Base-by-base conservation (phyloP, 1,140 invertebrate genomes). In the Cyclargus thomasi region DNA sequence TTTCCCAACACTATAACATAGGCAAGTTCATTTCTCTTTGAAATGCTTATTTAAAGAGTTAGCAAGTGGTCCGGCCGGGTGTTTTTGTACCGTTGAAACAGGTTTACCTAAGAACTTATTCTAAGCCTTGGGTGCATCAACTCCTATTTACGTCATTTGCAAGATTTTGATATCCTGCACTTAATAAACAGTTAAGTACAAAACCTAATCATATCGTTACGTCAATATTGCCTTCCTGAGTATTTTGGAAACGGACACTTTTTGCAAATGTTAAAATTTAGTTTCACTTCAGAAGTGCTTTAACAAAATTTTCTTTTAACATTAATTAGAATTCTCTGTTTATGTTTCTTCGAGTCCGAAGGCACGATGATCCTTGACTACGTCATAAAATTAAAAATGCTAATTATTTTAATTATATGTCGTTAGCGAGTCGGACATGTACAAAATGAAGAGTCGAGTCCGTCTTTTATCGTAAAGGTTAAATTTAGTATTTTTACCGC, bases 41-140 rank as follows among this genome's bases (percentile, higher is more conserved):
- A 20, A 55, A 59, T 59, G 55, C 4, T 59, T 59, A 59, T 59
- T 59, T 59, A 59, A 59, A 59, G 55, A 59, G 55, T 59, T 59
- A 20, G 55, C 55, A 7, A 59, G 20, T 21, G 55, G 55, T 21
- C 55, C 18, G 14, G 55, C 18, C 18, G 17, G 20, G n/a, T 21
- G 55, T 59, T 59, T 59, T 59, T 59, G 55, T 59, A 59, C 55
- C 55, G 55, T 59, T 59, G 55, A 20, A 59, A 59, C 55, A 20
- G 55, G 55, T 59, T 59, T 59, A 59, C 55, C 21, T 59, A 18
- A 21, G 18, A 59, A 18, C 18, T 59, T 59, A 59, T 59, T 59
- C 55, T 59, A 59, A 21, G 55, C 20, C 17, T 21, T 59, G 55
- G 55, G 18, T 59, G 20, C 20, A 59, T 59, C 55, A 59, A 20